Evolutionary conservation across 2,797 vertebrate genomes (phyloP).

Genomic region (Phaenicophaeus curvirostris): DNA sequence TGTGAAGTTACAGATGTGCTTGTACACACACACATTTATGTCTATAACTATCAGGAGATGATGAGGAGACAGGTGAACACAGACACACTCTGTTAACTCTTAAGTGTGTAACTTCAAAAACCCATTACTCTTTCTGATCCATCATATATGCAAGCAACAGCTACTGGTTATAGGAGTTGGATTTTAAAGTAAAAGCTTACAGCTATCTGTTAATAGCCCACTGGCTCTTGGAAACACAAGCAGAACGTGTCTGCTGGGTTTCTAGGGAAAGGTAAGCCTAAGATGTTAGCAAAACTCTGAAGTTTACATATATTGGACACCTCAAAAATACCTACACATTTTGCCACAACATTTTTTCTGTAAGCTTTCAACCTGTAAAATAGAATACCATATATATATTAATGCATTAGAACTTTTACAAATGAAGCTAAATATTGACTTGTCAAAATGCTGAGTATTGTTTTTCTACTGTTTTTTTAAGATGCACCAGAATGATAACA

Average conservation of each 20-base stretch:
- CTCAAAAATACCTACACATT: slow-evolving; percentile 88
- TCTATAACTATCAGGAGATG: neutral
- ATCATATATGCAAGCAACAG: neutral
- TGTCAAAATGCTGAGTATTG: neutral
- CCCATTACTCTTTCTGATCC: neutral
- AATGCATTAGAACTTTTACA: neutral
- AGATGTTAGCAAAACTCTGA: neutral
- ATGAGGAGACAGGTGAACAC: neutral
- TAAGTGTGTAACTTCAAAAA: neutral
- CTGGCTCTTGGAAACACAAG: neutral
- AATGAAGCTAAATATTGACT: neutral
- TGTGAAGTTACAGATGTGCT: neutral
- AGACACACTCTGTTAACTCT: neutral
- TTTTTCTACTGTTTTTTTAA: neutral
- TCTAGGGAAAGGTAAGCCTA: neutral
- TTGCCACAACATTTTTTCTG: slow-evolving; percentile 94
- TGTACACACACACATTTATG: neutral
- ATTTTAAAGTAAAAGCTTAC: neutral
- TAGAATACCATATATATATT: neutral
- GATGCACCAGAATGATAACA: neutral
- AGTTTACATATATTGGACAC: neutral
- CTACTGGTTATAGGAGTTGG: neutral
- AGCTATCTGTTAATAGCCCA: neutral
- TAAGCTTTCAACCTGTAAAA: slow-evolving; percentile 92
- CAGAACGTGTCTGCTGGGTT: neutral